phyloP scores from a whole-genome alignment of 1,140 invertebrate species.

The Drosophila hydei region DNA sequence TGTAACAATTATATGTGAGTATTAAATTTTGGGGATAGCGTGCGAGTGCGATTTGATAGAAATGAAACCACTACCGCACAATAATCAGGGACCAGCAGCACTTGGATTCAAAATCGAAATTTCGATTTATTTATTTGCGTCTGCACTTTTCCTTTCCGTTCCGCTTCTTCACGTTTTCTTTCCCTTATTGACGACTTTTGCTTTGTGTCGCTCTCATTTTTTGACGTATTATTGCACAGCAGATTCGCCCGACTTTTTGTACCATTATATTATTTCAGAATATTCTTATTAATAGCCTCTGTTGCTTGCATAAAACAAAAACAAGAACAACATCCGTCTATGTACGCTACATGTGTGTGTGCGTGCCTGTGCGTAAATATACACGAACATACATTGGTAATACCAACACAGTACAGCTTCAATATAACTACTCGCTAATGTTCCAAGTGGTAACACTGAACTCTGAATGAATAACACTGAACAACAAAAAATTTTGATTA shows the following conservation, averaged over 20 bases:
- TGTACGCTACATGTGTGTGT: constrained; percentile 24
- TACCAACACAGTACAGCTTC: constrained; percentile 14
- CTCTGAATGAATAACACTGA: neutral
- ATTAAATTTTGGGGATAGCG: neutral
- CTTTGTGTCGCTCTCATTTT: constrained; percentile 40
- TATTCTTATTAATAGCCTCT: constrained; percentile 55
- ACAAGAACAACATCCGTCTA: constrained; percentile 50
- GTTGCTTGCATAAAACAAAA: constrained; percentile 50
- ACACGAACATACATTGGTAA: constrained; percentile 26
- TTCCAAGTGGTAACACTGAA: neutral
- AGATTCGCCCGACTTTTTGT: constrained; percentile 40
- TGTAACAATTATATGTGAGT: neutral
- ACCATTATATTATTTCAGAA: constrained; percentile 56
- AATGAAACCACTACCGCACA: constrained; percentile 17
- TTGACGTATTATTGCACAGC: constrained; percentile 49
- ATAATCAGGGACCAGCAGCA: constrained; percentile 3
- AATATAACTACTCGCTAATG: neutral
- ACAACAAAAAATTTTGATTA: neutral
- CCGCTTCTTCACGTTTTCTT: neutral
- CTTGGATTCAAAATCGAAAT: constrained; percentile 34
- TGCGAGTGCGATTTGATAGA: neutral
- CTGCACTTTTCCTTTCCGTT: constrained; percentile 27
- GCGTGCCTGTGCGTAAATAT: constrained; percentile 24
- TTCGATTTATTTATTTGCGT: constrained; percentile 38
- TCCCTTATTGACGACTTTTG: constrained; percentile 30